Evolutionary conservation across 35 echinoderm and acorn worm genomes (phyloP).

Genomic region (Stichopus chloronotus): DNA sequence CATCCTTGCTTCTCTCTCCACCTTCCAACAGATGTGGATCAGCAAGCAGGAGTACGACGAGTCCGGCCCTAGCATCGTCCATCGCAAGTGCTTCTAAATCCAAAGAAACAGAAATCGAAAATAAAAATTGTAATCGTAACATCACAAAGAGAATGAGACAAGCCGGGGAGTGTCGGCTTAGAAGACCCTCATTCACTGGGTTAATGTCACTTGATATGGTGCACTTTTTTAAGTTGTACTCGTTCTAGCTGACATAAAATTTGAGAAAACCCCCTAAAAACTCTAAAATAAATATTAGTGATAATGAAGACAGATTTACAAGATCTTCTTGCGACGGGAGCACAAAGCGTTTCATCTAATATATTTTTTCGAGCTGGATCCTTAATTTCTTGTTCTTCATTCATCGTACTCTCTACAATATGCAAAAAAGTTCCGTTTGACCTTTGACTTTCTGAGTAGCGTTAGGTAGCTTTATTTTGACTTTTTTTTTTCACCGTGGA

Average conservation of each 20-base stretch:
- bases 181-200: neutral
- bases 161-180: neutral
- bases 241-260: neutral
- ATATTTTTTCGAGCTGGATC: neutral
- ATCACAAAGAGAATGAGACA: neutral
- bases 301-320: neutral
- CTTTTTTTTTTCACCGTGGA: slow-evolving; percentile 45
- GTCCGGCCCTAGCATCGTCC: slow-evolving; percentile 96
- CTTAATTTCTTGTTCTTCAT: neutral
- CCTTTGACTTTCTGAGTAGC: slow-evolving; percentile 57
- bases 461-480: slow-evolving; percentile 44
- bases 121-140: neutral
- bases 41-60: slow-evolving; percentile 99
- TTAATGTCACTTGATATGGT: neutral
- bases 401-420: no score
- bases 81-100: slow-evolving; percentile 96
- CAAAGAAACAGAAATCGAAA: neutral
- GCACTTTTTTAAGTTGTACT: neutral
- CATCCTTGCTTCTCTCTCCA: slow-evolving; percentile 96
- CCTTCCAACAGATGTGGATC: slow-evolving; percentile 99
- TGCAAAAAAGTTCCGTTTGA: slow-evolving; percentile 34
- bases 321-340: neutral
- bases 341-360: neutral
- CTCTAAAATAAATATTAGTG: neutral
- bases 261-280: neutral